Evolutionary conservation across 2,797 vertebrate genomes (phyloP), one percentile per base, ranked within the genome.

Genomic region (Hippoglossus hippoglossus): DNA sequence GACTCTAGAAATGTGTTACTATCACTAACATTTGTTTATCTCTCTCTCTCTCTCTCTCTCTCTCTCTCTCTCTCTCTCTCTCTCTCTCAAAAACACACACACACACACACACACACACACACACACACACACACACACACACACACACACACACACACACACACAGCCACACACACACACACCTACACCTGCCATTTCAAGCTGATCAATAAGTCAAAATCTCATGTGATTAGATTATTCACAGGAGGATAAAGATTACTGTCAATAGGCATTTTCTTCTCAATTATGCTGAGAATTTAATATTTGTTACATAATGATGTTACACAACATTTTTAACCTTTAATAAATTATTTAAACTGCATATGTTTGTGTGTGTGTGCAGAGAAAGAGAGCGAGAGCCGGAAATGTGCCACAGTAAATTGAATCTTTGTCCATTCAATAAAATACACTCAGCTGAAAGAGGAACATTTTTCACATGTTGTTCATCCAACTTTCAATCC

Each of bases 361-460:
- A 25, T 58, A 5, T 41, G 19, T 22, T 16, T 60, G 6, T 54
- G 5, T 55, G 41, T 21, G 41, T 19, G 18, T 18, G 58, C 3
- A 47, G 15, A 16, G 19, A 15, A 26, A 4, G 0, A 19, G 7
- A 18, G 44, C 10, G 1, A 7, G 6, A 26, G 21, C 12, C 24
- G 44, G 44, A 22, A 5, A 34, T 21, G n/a, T 15, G 16, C 3
- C 1, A 2, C 8, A 49, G 10, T 63, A 47, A 71, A 78, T 64
- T 0, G 1, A 52, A 57, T 71, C 6, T 63, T 67, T 74, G 54
- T 77, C 60, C 24, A 49, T 78, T 73, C 47, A 53, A 50, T 15
- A 50, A 56, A 74, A 67, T 51, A 5, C 44, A 55, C 46, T 56
- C 71, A 60, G 59, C n/a, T 71, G 49, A 61, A 13, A 25, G 15